A percentile compares a stretch with the other conserved stretches of the same genome.
phyloP scores from a whole-genome alignment of 2,113 vertebrate genomes.

The Sus scrofa region DNA sequence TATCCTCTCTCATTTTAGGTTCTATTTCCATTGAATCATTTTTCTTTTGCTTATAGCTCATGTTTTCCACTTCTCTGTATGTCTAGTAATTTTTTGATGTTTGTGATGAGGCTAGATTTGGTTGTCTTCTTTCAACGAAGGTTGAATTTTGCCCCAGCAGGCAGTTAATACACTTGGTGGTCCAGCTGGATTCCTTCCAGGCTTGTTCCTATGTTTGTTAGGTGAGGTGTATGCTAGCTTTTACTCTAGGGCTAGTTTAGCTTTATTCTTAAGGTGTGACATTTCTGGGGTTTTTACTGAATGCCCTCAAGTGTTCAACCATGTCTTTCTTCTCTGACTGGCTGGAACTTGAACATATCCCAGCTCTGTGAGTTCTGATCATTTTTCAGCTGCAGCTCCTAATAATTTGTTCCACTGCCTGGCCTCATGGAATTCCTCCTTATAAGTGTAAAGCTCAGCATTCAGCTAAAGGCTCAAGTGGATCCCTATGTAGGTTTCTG shows the following conservation, averaged over 20 bases:
- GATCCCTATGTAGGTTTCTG: background rate
- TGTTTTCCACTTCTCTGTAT: background rate
- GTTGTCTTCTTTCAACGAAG: background rate
- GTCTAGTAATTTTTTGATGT: background rate
- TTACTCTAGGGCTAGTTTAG: background rate
- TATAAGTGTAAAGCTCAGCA: background rate
- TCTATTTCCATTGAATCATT: background rate
- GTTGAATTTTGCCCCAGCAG: background rate
- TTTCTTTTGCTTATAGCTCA: background rate
- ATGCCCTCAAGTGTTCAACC: background rate
- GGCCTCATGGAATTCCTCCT: background rate
- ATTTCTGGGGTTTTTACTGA: background rate
- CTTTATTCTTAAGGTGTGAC: background rate
- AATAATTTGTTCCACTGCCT: background rate
- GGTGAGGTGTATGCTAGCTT: background rate
- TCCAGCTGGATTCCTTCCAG: background rate
- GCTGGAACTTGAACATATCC: background rate
- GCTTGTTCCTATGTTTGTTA: background rate
- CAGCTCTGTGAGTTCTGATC: background rate
- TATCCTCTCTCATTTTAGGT: constrained; percentile 21
- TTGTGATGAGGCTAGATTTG: background rate
- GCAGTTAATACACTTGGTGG: background rate
- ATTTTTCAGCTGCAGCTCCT: background rate
- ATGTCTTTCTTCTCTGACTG: background rate
- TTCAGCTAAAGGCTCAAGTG: background rate